Conservation (phyloP, 2,113 vertebrate genomes). For the Bos indicus region DNA sequence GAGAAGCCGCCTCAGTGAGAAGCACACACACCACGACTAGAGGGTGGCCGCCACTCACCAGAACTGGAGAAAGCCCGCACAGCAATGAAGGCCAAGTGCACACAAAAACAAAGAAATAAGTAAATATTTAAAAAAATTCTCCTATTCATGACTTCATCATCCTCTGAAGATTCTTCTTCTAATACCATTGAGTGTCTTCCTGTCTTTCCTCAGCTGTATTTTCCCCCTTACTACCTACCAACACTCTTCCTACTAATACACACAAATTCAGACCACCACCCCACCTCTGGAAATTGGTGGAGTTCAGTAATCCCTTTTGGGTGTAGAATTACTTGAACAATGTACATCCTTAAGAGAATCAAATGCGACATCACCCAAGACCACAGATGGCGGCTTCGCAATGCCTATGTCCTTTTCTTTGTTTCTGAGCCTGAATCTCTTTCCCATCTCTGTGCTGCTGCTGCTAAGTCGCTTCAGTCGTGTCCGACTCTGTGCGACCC, state of each 20-base stretch:
- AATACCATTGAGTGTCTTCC: neutral
- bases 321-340: neutral
- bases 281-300: neutral
- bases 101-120: neutral
- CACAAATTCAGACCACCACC: neutral
- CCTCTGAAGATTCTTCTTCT: neutral
- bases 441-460: neutral
- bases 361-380: neutral
- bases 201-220: neutral
- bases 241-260: neutral
- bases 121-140: neutral
- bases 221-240: neutral
- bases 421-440: neutral
- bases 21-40: fast-evolving
- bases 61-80: neutral
- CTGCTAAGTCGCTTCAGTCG: no score
- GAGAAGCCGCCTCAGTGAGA: neutral
- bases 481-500: no score
- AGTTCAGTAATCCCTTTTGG: neutral
- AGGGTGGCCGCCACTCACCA: neutral
- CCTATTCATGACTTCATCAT: neutral
- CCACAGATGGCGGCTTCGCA: neutral
- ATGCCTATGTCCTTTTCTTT: neutral
- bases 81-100: neutral
- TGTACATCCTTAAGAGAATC: neutral